Conservation (phyloP, 2,113 vertebrate genomes). For the Promerops cafer region DNA sequence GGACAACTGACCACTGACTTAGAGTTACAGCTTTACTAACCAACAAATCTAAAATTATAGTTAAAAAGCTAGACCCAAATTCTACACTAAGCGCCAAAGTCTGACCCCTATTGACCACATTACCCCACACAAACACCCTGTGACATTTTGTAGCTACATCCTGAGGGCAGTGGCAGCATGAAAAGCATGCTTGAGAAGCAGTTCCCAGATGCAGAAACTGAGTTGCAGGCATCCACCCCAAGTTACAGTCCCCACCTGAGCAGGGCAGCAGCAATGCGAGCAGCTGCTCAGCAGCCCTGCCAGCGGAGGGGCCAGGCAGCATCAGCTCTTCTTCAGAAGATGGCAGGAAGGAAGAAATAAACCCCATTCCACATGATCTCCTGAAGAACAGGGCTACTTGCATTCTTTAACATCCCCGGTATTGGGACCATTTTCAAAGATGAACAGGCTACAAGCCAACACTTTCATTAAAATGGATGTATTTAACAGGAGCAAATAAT, state of each 20-base stretch:
- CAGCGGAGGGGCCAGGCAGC: neutral
- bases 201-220: neutral
- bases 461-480: neutral
- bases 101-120: rapidly evolving
- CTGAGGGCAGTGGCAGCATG: neutral
- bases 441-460: neutral
- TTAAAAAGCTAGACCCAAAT: neutral
- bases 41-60: neutral
- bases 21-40: neutral
- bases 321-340: neutral
- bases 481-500: conserved; percentile 9
- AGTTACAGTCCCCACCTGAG: neutral
- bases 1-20: neutral
- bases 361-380: neutral
- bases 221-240: neutral
- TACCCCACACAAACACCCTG: rapidly evolving
- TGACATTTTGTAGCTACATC: rapidly evolving
- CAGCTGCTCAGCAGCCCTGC: neutral
- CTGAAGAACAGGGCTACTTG: neutral
- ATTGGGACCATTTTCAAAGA: neutral
- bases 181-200: neutral
- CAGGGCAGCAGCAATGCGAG: rapidly evolving
- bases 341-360: neutral
- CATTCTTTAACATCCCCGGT: neutral
- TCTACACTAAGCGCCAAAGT: neutral